phyloP scores from a whole-genome alignment of 1,140 invertebrate genomes.

The Procambarus clarkii region DNA sequence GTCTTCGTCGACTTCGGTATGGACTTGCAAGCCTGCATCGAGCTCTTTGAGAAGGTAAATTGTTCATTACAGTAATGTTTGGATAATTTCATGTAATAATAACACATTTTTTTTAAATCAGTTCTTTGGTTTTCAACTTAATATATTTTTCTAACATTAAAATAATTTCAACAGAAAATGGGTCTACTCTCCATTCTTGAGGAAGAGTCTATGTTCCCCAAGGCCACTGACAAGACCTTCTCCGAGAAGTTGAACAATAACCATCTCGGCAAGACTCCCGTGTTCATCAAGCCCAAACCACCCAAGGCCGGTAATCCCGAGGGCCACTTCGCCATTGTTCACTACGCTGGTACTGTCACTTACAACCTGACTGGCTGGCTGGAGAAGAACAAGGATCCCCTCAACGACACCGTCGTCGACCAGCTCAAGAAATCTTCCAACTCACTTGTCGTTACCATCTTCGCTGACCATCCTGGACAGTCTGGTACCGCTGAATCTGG shows the following conservation, averaged over 20 bases:
- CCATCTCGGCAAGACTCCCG: slow-evolving; percentile 98
- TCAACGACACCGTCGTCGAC: slow-evolving; percentile 57
- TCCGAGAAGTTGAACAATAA: slow-evolving; percentile 98
- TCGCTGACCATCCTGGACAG: slow-evolving; percentile 58
- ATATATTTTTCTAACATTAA: no score
- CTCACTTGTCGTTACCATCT: slow-evolving; percentile 5
- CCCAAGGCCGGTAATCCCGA: slow-evolving; percentile 87
- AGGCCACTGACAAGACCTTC: slow-evolving; percentile 98
- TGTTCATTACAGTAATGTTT: no score
- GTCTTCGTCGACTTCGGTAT: slow-evolving; percentile 87
- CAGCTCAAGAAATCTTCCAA: slow-evolving; percentile 45
- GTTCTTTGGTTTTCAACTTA: no score
- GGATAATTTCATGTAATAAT: no score
- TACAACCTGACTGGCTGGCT: slow-evolving; percentile 61
- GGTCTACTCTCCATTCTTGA: slow-evolving; percentile 99
- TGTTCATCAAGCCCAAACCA: slow-evolving; percentile 80
- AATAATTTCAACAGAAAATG: slow-evolving; percentile 86
- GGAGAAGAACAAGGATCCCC: slow-evolving; percentile 65
- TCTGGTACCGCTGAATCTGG: slow-evolving; percentile 22
- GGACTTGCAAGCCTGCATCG: slow-evolving; percentile 64
- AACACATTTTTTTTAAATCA: no score
- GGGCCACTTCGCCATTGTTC: slow-evolving; percentile 58
- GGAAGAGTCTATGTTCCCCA: slow-evolving; percentile 99
- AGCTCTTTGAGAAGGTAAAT: slow-evolving; percentile 88
- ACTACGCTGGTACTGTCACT: slow-evolving; percentile 58